Percentiles rank a stretch among this genome's conserved stretches.
Evolutionary conservation across 2,113 vertebrate genomes (phyloP).

Genomic region (Ailuropoda melanoleuca): DNA sequence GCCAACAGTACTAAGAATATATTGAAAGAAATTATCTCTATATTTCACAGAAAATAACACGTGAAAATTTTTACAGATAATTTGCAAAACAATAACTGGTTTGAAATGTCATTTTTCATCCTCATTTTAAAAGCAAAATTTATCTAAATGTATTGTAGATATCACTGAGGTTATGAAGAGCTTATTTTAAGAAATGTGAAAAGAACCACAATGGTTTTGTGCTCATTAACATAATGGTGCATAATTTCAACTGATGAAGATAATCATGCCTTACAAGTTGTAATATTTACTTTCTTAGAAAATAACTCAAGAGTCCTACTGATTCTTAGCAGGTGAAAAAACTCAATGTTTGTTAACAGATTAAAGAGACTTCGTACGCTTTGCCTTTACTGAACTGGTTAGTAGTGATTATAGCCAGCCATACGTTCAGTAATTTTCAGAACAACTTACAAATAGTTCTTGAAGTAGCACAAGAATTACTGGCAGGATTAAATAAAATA

Average conservation of each 20-base stretch:
- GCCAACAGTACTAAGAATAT: background rate
- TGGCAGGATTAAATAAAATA: background rate
- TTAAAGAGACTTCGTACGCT: background rate
- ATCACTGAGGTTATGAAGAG: background rate
- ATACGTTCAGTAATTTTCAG: background rate
- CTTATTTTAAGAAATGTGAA: slow-evolving; percentile 23
- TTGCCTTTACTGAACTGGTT: background rate
- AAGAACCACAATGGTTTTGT: background rate
- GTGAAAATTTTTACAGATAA: background rate
- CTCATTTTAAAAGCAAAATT: background rate
- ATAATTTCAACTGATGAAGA: slow-evolving; percentile 16
- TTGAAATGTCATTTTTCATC: slow-evolving; percentile 11
- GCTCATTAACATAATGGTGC: slow-evolving; percentile 11
- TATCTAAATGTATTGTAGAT: background rate
- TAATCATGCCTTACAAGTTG: background rate
- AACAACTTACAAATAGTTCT: background rate
- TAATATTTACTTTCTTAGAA: slow-evolving; percentile 39
- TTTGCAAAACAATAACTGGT: background rate
- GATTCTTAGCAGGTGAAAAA: background rate
- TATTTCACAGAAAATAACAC: slow-evolving; percentile 3
- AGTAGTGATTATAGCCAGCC: background rate
- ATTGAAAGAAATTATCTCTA: background rate
- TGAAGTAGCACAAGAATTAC: background rate
- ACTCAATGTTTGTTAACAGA: background rate
- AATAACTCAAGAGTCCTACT: slow-evolving; percentile 15